phyloP scores from a whole-genome alignment of 2,797 vertebrate genomes.

The Arctocebus calabarensis region DNA sequence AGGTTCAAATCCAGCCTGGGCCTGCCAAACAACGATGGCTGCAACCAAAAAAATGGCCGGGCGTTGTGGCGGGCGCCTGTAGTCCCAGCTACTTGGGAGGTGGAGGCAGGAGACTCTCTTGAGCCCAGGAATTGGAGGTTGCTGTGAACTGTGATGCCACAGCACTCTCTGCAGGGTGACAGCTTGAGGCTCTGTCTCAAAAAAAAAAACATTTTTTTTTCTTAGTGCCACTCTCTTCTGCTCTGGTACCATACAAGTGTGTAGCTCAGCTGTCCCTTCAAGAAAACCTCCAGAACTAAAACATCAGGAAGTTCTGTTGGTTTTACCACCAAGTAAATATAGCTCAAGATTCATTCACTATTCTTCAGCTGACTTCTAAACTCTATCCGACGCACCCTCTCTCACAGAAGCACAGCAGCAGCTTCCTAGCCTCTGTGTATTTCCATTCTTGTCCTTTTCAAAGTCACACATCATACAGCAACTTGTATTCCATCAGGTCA shows the following conservation, averaged over 20 bases:
- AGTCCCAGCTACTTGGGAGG: too few species aligned
- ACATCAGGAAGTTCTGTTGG: not conserved
- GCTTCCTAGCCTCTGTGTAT: not conserved
- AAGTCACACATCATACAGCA: not conserved
- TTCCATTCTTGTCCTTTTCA: not conserved
- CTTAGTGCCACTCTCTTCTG: not conserved
- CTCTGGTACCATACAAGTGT: not conserved
- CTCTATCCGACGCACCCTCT: not conserved
- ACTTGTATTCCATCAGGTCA: not conserved
- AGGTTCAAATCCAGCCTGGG: too few species aligned
- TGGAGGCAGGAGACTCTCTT: too few species aligned
- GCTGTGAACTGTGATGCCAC: too few species aligned
- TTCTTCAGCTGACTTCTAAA: not conserved
- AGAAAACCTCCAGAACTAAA: not conserved
- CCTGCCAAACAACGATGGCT: too few species aligned
- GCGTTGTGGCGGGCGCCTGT: too few species aligned
- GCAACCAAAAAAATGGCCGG: too few species aligned
- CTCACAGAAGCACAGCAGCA: not conserved
- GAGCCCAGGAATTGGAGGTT: too few species aligned
- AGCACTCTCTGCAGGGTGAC: too few species aligned
- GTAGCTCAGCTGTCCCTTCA: not conserved
- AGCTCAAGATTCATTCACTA: not conserved
- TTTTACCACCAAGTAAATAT: not conserved
- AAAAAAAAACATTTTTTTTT: not conserved
- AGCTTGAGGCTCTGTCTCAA: too few species aligned